phyloP scores from a whole-genome alignment of 2,797 vertebrate species.

The Bovichtus diacanthus region DNA sequence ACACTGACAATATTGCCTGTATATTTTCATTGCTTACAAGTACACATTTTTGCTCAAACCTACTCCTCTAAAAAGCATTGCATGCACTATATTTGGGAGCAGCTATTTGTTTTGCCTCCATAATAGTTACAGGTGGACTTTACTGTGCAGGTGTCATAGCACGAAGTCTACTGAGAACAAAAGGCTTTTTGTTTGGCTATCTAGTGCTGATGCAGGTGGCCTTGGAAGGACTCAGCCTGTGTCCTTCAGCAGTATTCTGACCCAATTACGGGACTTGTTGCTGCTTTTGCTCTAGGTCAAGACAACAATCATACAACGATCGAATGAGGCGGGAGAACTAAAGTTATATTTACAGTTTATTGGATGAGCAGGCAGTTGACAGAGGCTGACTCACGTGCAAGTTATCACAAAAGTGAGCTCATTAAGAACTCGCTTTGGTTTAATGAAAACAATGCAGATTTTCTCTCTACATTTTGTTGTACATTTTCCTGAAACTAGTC shows the following conservation, averaged over 20 bases:
- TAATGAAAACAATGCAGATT: neutral
- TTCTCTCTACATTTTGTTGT: neutral
- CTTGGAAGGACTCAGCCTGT: slow-evolving; percentile 39
- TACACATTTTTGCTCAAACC: neutral
- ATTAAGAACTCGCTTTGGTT: neutral
- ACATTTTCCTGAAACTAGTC: slow-evolving; percentile 57
- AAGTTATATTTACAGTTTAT: neutral
- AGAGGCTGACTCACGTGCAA: neutral
- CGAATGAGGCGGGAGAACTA: neutral
- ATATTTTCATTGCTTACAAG: neutral
- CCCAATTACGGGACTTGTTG: neutral
- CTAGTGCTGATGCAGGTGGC: slow-evolving; percentile 57
- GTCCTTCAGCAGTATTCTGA: slow-evolving; percentile 40
- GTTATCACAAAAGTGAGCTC: neutral
- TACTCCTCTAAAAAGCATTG: neutral
- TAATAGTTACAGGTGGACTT: slow-evolving; percentile 64
- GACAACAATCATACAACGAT: neutral
- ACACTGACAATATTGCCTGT: too few relatives aligned
- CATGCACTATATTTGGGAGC: slow-evolving; percentile 24
- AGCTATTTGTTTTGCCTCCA: slow-evolving; percentile 56
- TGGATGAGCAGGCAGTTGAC: neutral
- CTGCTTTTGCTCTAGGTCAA: neutral
- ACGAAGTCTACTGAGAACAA: slow-evolving; percentile 61
- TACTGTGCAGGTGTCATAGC: slow-evolving; percentile 57
- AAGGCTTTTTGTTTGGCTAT: slow-evolving; percentile 67